Conservation (phyloP, 1,140 invertebrate genomes). For the Pteromalus puparum region DNA sequence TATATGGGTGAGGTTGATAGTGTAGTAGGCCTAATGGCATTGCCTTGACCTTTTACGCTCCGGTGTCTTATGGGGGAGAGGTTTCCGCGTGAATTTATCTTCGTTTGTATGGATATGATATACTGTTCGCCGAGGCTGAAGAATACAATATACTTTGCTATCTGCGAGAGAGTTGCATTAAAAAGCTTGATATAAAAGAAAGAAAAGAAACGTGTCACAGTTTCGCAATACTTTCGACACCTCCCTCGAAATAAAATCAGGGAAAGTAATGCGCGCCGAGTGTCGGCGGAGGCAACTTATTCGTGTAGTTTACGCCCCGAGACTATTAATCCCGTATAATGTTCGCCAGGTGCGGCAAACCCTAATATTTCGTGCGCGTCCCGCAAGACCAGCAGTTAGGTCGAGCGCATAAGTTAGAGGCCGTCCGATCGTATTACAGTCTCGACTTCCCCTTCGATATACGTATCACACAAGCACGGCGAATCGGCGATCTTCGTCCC, state of each 20-base stretch:
- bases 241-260: neutral
- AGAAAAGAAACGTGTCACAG: too few species aligned
- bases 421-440: neutral
- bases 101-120: neutral
- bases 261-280: neutral
- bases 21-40: neutral
- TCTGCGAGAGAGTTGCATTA: too few species aligned
- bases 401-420: neutral
- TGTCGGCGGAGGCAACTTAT: neutral
- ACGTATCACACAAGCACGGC: too few species aligned
- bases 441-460: neutral
- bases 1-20: neutral
- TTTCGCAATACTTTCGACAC: too few species aligned
- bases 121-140: neutral
- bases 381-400: conserved; percentile 1
- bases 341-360: conserved; percentile 26
- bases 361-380: conserved; percentile 30
- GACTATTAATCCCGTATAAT: conserved; percentile 12
- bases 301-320: neutral
- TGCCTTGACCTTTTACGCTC: neutral
- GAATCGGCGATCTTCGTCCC: neutral
- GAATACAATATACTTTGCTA: neutral
- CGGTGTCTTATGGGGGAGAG: neutral
- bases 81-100: neutral
- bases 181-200: too few species aligned